These are phyloP conservation scores for Eristalis tenax DNA, from an alignment of 2,888 invertebrate genomes.

Conservation along the genomic window DNA sequence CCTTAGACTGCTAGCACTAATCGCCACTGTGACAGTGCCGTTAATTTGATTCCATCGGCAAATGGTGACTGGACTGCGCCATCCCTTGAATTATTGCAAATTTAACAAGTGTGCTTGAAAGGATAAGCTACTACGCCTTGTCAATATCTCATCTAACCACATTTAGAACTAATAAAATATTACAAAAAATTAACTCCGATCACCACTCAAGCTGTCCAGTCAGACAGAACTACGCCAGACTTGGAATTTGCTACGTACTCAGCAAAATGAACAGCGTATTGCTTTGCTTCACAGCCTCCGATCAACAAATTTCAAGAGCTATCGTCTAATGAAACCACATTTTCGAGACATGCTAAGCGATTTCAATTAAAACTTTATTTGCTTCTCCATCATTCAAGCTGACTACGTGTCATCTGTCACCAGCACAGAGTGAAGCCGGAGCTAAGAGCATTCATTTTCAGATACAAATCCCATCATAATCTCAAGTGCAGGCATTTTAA, in stretches of 20 bases:
- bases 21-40: too few relatives aligned
- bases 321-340: not conserved
- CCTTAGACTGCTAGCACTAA: too few relatives aligned
- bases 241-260: not conserved
- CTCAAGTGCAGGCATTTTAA: not conserved
- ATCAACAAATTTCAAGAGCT: not conserved
- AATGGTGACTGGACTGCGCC: too few relatives aligned
- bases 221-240: not conserved
- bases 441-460: not conserved
- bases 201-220: not conserved
- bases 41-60: too few relatives aligned
- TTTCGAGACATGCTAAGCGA: not conserved
- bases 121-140: too few relatives aligned
- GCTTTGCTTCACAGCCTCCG: not conserved
- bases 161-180: too few relatives aligned
- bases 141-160: too few relatives aligned
- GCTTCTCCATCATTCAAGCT: not conserved
- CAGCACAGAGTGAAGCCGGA: not conserved
- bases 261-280: not conserved
- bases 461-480: not conserved
- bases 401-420: not conserved
- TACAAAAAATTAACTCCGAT: too few relatives aligned
- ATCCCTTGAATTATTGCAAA: too few relatives aligned
- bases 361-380: not conserved
- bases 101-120: too few relatives aligned